A percentile compares a stretch with the other conserved stretches of the same genome.
phyloP scores from a whole-genome alignment of 2,888 invertebrate species.

The Agrotis exclamationis region DNA sequence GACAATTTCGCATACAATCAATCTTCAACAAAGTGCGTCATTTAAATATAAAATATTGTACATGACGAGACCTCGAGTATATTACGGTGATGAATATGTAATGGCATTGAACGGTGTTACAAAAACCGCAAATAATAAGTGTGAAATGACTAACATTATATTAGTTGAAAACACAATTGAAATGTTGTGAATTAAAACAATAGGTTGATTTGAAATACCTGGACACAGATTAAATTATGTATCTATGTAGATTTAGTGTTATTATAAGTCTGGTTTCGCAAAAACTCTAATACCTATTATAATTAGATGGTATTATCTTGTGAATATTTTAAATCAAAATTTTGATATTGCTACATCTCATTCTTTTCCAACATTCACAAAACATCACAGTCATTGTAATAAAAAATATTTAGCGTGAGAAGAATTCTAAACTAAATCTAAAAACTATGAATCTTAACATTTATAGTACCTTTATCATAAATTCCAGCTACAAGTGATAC shows the following conservation, averaged over 20 bases:
- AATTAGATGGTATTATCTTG: neutral
- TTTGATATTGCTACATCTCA: neutral
- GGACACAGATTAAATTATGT: constrained; percentile 8
- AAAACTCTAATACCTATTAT: neutral
- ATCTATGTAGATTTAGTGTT: neutral
- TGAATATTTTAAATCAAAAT: constrained; percentile 15
- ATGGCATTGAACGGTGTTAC: constrained; percentile 60
- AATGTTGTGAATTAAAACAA: constrained; percentile 46
- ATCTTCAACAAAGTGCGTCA: constrained; percentile 36
- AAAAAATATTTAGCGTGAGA: constrained; percentile 1
- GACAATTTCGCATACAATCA: constrained; percentile 46
- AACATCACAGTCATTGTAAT: constrained; percentile 18
- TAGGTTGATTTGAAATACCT: constrained; percentile 42
- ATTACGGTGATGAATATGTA: constrained; percentile 39
- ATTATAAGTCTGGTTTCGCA: neutral
- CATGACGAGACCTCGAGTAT: constrained; percentile 26
- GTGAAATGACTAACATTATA: constrained; percentile 50
- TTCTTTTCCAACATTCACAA: constrained; percentile 8
- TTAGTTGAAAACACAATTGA: constrained; percentile 49
- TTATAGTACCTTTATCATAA: neutral
- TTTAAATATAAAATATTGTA: constrained; percentile 43
- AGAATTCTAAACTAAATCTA: neutral
- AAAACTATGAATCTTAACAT: neutral
- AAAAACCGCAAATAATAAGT: constrained; percentile 52
- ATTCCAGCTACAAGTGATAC: neutral